These are phyloP conservation scores for Erebia palarica DNA, from an alignment of 2,888 invertebrate genomes.

Conservation along the genomic window DNA sequence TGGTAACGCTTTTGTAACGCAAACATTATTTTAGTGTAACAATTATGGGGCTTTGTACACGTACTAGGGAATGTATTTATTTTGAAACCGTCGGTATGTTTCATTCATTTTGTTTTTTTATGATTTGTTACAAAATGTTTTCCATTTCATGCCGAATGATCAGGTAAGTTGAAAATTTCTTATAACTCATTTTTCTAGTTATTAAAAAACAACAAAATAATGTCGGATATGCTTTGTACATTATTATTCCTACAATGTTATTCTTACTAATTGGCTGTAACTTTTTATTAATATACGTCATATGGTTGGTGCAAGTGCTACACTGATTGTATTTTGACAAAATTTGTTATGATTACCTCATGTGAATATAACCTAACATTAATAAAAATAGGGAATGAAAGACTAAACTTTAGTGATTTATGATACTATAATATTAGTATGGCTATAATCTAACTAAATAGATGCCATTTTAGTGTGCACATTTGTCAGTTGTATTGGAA, in stretches of 20 bases:
- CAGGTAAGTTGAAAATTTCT: slow-evolving; percentile 29
- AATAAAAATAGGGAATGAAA: not conserved
- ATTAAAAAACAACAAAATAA: slow-evolving; percentile 20
- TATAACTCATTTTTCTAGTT: slow-evolving; percentile 17
- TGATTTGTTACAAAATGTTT: slow-evolving; percentile 23
- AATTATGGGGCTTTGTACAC: slow-evolving; percentile 34
- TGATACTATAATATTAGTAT: not conserved
- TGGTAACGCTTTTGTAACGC: slow-evolving; percentile 58
- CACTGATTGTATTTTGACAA: slow-evolving; percentile 4
- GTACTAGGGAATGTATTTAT: slow-evolving; percentile 23
- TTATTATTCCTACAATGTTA: slow-evolving; percentile 3
- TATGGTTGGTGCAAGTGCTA: slow-evolving; percentile 5
- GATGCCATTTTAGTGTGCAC: not conserved
- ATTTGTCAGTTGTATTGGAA: not conserved
- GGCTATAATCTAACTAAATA: not conserved
- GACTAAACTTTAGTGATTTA: not conserved
- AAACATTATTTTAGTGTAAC: slow-evolving; percentile 28
- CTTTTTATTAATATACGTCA: slow-evolving; percentile 7
- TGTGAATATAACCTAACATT: not conserved
- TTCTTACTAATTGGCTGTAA: slow-evolving; percentile 35
- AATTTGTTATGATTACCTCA: not conserved
- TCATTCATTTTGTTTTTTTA: slow-evolving; percentile 29
- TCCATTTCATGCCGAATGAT: slow-evolving; percentile 2
- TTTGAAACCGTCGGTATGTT: slow-evolving; percentile 16
- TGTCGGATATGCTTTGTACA: slow-evolving; percentile 22